Evolutionary conservation across 2,113 vertebrate species (phyloP).

Genomic region (Typhlomys cinereus): DNA sequence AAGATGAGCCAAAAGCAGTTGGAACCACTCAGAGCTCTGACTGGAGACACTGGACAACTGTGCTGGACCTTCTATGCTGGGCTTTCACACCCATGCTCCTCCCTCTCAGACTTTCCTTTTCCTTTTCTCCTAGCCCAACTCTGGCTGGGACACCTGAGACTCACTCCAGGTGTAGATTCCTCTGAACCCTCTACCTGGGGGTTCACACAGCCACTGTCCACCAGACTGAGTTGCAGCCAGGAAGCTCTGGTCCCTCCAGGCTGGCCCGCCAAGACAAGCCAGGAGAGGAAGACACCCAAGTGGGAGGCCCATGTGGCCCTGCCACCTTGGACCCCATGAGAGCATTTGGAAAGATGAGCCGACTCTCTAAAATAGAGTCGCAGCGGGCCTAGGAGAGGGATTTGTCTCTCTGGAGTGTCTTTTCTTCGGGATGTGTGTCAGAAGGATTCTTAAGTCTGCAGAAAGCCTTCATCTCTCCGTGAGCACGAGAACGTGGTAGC

Average conservation of each 20-base stretch:
- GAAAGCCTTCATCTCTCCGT: slow-evolving; percentile 65
- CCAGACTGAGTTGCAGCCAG: neutral
- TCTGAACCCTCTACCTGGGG: neutral
- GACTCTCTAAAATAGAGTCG: slow-evolving; percentile 67
- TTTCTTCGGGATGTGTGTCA: slow-evolving; percentile 80
- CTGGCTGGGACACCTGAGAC: neutral
- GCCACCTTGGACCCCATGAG: slow-evolving; percentile 50
- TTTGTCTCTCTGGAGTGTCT: slow-evolving; percentile 81
- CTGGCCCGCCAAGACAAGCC: neutral
- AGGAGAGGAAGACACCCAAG: neutral
- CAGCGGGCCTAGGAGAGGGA: slow-evolving; percentile 68
- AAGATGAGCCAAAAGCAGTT: slow-evolving; percentile 9
- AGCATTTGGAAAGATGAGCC: neutral
- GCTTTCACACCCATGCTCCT: neutral
- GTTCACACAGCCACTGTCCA: neutral
- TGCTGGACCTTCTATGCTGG: rapidly evolving
- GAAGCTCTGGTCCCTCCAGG: neutral
- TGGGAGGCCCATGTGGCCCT: neutral
- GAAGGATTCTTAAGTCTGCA: slow-evolving; percentile 84
- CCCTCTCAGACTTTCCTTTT: neutral
- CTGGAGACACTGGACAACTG: neutral
- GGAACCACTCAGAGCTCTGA: neutral
- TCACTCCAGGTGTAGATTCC: too few relatives aligned
- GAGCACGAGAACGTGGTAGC: slow-evolving; percentile 75
- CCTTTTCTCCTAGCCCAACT: neutral